These are phyloP conservation scores for Philonicus albiceps DNA, from an alignment of 2,888 invertebrate genomes.

Conservation along the genomic window DNA sequence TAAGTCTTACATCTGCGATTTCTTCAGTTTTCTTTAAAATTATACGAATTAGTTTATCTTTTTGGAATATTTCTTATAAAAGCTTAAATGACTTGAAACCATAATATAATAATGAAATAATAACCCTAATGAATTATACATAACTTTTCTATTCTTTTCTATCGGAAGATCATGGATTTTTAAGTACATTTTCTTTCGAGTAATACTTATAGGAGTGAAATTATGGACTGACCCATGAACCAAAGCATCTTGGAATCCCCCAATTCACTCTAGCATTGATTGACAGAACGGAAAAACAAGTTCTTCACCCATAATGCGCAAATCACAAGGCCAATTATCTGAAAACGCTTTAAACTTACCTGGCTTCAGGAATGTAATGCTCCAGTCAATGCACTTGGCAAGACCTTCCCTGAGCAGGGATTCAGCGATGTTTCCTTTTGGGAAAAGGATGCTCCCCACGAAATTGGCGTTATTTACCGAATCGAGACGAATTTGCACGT, in stretches of 20 bases:
- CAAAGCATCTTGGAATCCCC: constrained; percentile 58
- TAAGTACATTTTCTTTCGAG: background rate
- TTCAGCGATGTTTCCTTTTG: constrained; percentile 93
- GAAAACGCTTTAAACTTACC: constrained; percentile 59
- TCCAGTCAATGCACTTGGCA: constrained; percentile 94
- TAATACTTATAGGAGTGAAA: constrained; percentile 55
- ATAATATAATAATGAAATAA: too few species aligned
- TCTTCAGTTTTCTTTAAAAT: too few species aligned
- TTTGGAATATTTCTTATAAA: too few species aligned
- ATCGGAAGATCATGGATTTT: too few species aligned
- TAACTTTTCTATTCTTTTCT: too few species aligned
- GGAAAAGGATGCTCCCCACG: constrained; percentile 92
- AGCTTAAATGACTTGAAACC: too few species aligned
- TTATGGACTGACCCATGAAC: constrained; percentile 53
- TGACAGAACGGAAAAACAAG: constrained; percentile 28
- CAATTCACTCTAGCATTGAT: constrained; percentile 49
- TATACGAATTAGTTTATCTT: too few species aligned
- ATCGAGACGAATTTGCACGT: constrained; percentile 89
- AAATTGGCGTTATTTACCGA: constrained; percentile 93
- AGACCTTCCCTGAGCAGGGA: constrained; percentile 87
- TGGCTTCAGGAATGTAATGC: constrained; percentile 80
- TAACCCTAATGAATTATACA: too few species aligned
- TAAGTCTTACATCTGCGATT: too few species aligned
- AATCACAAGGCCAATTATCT: constrained; percentile 35
- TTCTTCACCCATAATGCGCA: constrained; percentile 38